These are phyloP conservation scores for Schizopygopsis pylzovi DNA, from an alignment of 2,797 vertebrate genomes.

Conservation along the genomic window DNA sequence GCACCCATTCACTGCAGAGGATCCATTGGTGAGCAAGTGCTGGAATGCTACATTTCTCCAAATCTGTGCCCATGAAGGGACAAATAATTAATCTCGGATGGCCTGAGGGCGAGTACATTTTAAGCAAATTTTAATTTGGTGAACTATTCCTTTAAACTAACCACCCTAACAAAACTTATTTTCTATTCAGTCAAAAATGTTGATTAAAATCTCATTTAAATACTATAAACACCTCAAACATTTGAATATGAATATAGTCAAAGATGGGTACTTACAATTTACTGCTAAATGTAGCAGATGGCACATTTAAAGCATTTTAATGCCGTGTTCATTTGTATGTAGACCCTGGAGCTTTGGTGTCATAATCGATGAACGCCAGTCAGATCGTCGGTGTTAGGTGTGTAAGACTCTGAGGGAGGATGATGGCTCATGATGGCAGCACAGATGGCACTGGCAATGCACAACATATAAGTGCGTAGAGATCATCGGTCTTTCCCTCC, in stretches of 20 bases:
- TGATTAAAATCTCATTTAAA: neutral
- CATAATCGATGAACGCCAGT: constrained; percentile 5
- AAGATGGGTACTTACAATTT: neutral
- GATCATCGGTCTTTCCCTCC: constrained; percentile 41
- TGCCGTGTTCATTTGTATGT: neutral
- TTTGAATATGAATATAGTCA: neutral
- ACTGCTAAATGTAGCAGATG: constrained; percentile 1
- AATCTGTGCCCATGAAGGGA: neutral
- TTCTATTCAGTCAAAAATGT: neutral
- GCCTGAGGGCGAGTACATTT: neutral
- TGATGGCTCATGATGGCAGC: constrained; percentile 49
- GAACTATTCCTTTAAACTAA: neutral
- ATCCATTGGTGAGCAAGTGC: too few relatives aligned
- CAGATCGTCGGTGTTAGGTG: neutral
- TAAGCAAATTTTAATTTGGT: neutral
- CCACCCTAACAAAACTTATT: neutral
- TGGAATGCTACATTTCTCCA: too few relatives aligned
- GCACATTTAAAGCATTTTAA: neutral
- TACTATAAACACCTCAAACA: neutral
- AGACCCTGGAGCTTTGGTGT: neutral
- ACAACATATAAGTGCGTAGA: constrained; percentile 48
- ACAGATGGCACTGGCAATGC: constrained; percentile 57
- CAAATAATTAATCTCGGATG: neutral
- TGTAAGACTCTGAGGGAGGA: constrained; percentile 38
- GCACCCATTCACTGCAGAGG: too few relatives aligned